Percentiles rank a stretch among this genome's conserved stretches.
These are phyloP conservation scores for Tinea trinotella DNA, from an alignment of 2,888 invertebrate species.

Conservation along the genomic window DNA sequence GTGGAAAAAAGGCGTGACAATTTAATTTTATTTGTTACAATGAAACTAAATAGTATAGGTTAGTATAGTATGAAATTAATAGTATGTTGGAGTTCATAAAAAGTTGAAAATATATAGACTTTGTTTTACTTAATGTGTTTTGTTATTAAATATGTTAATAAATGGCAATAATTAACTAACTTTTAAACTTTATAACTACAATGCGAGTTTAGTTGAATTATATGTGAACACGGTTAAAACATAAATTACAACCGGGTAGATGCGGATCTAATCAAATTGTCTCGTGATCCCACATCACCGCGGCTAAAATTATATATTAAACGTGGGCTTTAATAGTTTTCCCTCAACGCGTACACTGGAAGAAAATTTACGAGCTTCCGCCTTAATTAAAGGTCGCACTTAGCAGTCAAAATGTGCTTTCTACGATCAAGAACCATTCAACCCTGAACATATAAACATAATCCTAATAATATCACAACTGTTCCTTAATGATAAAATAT, in stretches of 20 bases:
- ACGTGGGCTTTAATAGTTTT: conserved; percentile 32
- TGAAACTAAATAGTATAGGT: too few species aligned
- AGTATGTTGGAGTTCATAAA: too few species aligned
- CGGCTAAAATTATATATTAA: conserved; percentile 17
- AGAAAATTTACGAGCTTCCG: conserved; percentile 44
- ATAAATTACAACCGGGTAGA: conserved; percentile 8
- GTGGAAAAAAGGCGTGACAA: too few species aligned
- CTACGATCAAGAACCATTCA: not conserved
- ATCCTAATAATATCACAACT: not conserved
- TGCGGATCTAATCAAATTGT: conserved; percentile 15
- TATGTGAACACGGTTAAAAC: not conserved
- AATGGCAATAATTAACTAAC: too few species aligned
- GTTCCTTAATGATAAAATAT: not conserved
- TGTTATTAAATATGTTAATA: too few species aligned
- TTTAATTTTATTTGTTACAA: too few species aligned
- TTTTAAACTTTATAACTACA: not conserved
- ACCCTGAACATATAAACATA: not conserved
- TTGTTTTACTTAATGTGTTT: too few species aligned
- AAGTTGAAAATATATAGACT: too few species aligned
- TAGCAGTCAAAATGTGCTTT: conserved; percentile 30
- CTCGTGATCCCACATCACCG: conserved; percentile 16
- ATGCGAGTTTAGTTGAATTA: not conserved
- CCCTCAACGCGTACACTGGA: conserved; percentile 24
- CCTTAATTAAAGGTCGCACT: conserved; percentile 47
- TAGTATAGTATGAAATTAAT: too few species aligned